Percentiles rank a stretch among this genome's conserved stretches.
Conservation (phyloP, 2,113 vertebrate species). For the Beaufortia kweichowensis region DNA sequence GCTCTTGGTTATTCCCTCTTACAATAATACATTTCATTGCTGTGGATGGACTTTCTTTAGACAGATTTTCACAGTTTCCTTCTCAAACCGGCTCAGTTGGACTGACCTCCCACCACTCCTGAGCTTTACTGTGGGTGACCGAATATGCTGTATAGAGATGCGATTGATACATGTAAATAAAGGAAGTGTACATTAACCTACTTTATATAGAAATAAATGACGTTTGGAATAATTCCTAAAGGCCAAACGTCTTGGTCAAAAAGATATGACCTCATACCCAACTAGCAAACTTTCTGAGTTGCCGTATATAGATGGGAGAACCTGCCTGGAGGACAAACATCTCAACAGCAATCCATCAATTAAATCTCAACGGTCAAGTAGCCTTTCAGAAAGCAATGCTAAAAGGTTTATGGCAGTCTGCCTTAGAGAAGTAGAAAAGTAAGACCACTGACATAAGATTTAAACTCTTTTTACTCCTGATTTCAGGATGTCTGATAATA, state of each 20-base stretch:
- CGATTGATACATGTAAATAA: not conserved
- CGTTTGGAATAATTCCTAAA: not conserved
- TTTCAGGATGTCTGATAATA: no score
- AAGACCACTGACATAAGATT: no score
- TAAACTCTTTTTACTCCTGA: no score
- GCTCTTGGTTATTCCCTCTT: no score
- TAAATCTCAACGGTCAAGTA: not conserved
- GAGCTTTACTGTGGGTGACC: not conserved
- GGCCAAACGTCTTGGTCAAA: not conserved
- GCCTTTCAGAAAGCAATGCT: not conserved
- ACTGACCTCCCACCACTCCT: not conserved
- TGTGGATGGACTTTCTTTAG: no score
- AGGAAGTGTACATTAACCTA: not conserved
- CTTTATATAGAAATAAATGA: not conserved
- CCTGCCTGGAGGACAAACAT: not conserved
- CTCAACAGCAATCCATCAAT: not conserved
- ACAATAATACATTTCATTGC: no score
- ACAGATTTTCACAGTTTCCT: no score
- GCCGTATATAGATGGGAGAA: not conserved
- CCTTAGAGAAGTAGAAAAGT: not conserved
- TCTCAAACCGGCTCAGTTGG: no score
- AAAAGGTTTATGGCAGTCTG: not conserved
- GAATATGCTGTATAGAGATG: not conserved
- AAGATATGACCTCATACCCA: not conserved
- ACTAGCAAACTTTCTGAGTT: not conserved